Evolutionary conservation across 1,140 invertebrate species (phyloP), one percentile per base, ranked within the genome.

Genomic region (Drosophila pseudoananassae): DNA sequence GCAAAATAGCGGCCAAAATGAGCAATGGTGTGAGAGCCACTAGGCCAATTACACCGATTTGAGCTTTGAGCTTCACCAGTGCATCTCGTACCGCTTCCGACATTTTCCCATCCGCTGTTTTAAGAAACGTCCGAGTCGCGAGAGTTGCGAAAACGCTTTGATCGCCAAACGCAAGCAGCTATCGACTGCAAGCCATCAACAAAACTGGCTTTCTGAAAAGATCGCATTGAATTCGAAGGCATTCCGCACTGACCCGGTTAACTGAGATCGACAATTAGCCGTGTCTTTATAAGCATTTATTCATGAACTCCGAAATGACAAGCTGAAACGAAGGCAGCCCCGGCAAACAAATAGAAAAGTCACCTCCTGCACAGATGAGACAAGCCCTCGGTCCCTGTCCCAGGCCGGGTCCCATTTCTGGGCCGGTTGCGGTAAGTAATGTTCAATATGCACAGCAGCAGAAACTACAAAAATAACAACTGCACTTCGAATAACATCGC

Each of bases 311-410:
- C 4, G 15, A 43, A 52, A 14, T 65, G 46, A 43, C 59, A 52
- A 40, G 12, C 64, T 61, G 40, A 43, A 68, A 46, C 66, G 20
- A 31, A 10, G 20, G 29, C 50, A 47, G 27, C 40, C n/a, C n/a
- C 9, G 63, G 50, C 71, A 66, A 76, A 59, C 54, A 68, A 76
- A 76, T 75, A 76, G 54, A 76, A 76, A 76, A 68, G 23, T 68
- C 72, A 76, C 72, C 72, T 76, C 72, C 72, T 76, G 72, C 71
- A 59, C 72, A 76, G 72, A 76, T 76, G 72, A 65, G 72, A 33
- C 72, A 43, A 14, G n/a, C 40, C 14, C 33, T 4, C 40, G 40
- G 40, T 43, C 40, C 40, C 40, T 5, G 8, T 43, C 14, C 14
- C 40, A 10, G 4, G n/a, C 38, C n/a, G 12, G 14, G 40, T 43